A percentile compares a stretch with the other conserved stretches of the same genome.
These are phyloP conservation scores for Leucosticte australis DNA, from an alignment of 2,113 vertebrate species.

Conservation along the genomic window DNA sequence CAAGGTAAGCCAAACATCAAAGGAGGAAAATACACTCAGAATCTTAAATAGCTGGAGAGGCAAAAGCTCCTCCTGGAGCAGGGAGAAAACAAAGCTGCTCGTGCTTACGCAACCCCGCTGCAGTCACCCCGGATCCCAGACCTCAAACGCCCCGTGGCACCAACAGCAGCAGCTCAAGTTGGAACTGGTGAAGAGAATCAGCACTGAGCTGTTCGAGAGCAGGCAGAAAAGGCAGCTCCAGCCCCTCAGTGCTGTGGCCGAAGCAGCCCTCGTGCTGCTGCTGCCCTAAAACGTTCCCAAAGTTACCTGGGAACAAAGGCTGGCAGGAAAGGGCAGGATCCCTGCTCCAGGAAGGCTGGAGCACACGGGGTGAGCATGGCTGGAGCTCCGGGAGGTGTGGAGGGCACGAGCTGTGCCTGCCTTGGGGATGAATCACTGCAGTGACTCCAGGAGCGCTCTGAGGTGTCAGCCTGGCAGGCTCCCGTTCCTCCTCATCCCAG, in stretches of 20 bases:
- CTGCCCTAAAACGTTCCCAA: neutral
- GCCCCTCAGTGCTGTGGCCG: fast-evolving
- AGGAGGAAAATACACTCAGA: neutral
- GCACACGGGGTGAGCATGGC: neutral
- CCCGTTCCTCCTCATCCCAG: neutral
- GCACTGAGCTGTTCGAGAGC: neutral
- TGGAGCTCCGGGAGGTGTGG: neutral
- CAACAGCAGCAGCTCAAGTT: neutral
- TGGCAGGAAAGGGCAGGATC: neutral
- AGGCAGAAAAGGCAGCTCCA: neutral
- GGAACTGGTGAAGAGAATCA: neutral
- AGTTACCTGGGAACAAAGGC: neutral
- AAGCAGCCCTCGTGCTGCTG: neutral
- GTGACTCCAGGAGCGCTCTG: neutral
- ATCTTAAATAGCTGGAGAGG: neutral
- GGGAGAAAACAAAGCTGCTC: neutral
- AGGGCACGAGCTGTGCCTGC: slow-evolving; percentile 1
- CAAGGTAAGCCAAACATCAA: neutral
- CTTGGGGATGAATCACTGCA: neutral
- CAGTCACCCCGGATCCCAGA: neutral
- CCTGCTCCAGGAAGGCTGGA: neutral
- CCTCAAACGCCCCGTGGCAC: neutral
- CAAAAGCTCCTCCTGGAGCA: neutral
- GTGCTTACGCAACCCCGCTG: neutral
- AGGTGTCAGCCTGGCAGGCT: neutral